phyloP scores from a whole-genome alignment of 2,113 vertebrate species.

The Isurus oxyrinchus region DNA sequence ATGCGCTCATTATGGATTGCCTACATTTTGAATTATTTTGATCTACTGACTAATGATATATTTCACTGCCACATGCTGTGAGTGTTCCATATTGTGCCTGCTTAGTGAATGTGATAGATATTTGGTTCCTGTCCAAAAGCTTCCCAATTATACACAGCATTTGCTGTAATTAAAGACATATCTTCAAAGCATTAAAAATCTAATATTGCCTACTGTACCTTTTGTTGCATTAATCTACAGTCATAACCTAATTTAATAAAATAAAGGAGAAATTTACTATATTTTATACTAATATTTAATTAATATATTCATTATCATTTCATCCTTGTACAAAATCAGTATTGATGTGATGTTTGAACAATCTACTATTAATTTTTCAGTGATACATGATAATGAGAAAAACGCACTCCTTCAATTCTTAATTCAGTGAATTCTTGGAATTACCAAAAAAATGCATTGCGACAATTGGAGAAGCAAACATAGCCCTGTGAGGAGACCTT shows the following conservation, averaged over 20 bases:
- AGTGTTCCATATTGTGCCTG: slow-evolving; percentile 11
- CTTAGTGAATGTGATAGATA: slow-evolving; percentile 3
- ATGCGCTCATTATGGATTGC: slow-evolving; percentile 30
- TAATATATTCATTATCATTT: not conserved
- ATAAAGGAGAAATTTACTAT: not conserved
- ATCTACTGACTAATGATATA: slow-evolving; percentile 32
- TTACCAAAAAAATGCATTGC: not conserved
- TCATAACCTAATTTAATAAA: not conserved
- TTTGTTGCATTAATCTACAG: not conserved
- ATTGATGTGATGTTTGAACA: not conserved
- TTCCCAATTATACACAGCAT: slow-evolving; percentile 3
- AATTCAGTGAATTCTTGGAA: not conserved
- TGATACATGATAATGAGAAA: not conserved
- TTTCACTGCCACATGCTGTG: slow-evolving; percentile 10
- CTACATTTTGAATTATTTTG: slow-evolving; percentile 27
- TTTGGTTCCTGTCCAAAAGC: not conserved
- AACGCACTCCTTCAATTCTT: not conserved
- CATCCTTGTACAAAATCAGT: not conserved
- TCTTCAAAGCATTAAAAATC: not conserved
- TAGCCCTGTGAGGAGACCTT: not conserved
- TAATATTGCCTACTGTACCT: not conserved
- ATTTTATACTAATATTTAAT: not conserved
- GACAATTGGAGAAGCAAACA: not conserved
- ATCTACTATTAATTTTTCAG: not conserved
- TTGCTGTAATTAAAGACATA: slow-evolving; percentile 23